Percentiles rank a stretch among this genome's conserved stretches.
Conservation (phyloP, 2,113 vertebrate species). For the Globicephala melas region DNA sequence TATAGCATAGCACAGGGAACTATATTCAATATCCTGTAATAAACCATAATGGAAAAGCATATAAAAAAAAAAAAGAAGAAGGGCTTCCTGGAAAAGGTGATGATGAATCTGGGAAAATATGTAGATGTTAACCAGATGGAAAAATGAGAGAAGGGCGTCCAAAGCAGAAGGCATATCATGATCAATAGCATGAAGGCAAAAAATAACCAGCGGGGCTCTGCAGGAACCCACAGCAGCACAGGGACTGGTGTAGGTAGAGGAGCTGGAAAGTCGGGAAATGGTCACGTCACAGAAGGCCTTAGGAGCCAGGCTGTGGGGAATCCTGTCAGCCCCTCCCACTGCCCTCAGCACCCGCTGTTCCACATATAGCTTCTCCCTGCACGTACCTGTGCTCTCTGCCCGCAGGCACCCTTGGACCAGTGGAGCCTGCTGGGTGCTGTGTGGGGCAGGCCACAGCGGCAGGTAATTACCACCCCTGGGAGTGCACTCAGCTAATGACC, state of each 20-base stretch:
- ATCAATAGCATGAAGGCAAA: neutral
- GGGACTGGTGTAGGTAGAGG: fast-evolving
- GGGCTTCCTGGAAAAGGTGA: neutral
- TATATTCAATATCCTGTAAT: neutral
- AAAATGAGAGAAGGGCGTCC: neutral
- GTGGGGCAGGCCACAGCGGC: neutral
- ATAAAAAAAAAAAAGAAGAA: neutral
- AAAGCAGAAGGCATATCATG: neutral
- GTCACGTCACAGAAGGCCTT: fast-evolving
- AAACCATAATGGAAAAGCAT: neutral
- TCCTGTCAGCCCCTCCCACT: neutral
- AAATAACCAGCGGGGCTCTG: neutral
- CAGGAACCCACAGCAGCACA: neutral
- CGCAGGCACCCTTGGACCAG: neutral
- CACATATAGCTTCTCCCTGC: neutral
- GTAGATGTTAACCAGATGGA: neutral
- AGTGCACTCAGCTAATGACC: neutral
- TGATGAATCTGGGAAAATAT: neutral
- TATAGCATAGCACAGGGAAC: too few relatives aligned
- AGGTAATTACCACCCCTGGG: neutral
- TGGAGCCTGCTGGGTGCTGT: neutral
- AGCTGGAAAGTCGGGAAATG: too few relatives aligned
- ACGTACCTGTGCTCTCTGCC: neutral
- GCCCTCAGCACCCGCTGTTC: neutral
- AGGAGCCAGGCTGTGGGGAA: too few relatives aligned